Conservation (phyloP, 2,113 vertebrate genomes). For the Herpetotheres cachinnans region DNA sequence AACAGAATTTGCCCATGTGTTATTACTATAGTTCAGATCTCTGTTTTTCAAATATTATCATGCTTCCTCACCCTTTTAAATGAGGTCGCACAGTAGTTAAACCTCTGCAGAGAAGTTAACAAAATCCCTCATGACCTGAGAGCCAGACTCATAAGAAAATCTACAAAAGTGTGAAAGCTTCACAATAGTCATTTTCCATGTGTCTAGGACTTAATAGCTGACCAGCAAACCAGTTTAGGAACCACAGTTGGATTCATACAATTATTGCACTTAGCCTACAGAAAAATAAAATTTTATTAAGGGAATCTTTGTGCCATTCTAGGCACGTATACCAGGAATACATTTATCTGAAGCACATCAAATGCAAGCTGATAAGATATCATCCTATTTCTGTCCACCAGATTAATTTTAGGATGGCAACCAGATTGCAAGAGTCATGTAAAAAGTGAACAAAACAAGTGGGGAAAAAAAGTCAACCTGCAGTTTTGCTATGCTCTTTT, state of each 20-base stretch:
- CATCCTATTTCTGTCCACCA: background rate
- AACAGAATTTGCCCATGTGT: background rate
- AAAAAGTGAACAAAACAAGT: background rate
- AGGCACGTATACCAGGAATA: accelerated
- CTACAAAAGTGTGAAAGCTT: background rate
- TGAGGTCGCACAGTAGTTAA: background rate
- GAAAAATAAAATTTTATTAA: background rate
- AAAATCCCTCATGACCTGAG: background rate
- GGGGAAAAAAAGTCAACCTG: background rate
- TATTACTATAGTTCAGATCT: background rate
- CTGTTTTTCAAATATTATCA: background rate
- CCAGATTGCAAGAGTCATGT: accelerated
- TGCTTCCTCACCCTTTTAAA: background rate
- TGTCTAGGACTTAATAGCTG: background rate
- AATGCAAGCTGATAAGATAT: background rate
- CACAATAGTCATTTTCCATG: background rate
- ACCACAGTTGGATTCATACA: background rate
- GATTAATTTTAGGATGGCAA: background rate
- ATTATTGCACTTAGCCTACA: background rate
- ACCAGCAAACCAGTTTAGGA: background rate
- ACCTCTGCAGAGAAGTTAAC: background rate
- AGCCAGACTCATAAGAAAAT: background rate
- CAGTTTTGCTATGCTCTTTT: background rate
- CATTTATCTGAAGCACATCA: background rate
- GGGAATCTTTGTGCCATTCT: background rate